Conservation (phyloP, 2,113 vertebrate genomes). For the Tricholaema leucomelas region DNA sequence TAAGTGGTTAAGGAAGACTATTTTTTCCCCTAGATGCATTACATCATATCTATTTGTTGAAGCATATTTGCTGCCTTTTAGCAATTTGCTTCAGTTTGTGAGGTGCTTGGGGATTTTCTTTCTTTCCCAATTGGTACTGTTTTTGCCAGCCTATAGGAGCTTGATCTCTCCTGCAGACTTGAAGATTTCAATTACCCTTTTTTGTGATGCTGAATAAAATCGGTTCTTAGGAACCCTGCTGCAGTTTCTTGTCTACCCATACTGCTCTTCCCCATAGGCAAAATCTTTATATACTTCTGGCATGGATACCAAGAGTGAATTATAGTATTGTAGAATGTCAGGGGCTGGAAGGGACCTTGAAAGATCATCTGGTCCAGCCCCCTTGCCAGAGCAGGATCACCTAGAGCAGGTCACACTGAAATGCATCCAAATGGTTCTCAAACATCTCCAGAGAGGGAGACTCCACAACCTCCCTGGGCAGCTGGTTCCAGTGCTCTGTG, state of each 20-base stretch:
- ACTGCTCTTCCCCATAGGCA: not conserved
- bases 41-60: not conserved
- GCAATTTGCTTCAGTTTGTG: not conserved
- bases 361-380: no score
- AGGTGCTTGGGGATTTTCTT: not conserved
- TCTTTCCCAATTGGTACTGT: accelerated
- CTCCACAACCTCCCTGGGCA: no score
- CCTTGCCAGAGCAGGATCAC: no score
- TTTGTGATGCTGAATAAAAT: not conserved
- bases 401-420: no score
- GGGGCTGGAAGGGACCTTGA: no score
- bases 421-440: no score
- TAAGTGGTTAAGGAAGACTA: not conserved
- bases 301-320: not conserved
- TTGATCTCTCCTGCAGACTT: not conserved
- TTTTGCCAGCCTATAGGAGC: not conserved
- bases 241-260: not conserved
- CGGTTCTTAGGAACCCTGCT: not conserved
- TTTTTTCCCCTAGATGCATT: not conserved
- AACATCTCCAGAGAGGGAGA: no score
- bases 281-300: not conserved
- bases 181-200: not conserved
- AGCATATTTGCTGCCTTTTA: not conserved
- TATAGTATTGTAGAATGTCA: no score
- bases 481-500: no score